Evolutionary conservation across 2,113 vertebrate genomes (phyloP).

Genomic region (Equus przewalskii): DNA sequence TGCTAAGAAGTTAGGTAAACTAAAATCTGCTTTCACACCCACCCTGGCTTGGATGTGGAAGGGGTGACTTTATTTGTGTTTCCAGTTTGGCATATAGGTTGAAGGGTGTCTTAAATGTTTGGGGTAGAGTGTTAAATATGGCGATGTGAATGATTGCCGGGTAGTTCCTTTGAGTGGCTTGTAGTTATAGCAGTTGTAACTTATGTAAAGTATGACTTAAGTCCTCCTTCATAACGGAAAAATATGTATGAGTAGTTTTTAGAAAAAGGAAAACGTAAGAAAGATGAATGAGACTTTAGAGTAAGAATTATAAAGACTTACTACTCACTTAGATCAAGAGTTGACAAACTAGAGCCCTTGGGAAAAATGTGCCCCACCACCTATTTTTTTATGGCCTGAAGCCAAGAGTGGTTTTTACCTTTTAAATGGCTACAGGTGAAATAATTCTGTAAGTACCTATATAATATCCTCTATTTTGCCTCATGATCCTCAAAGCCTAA

Average conservation of each 20-base stretch:
- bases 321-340: background rate
- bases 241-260: background rate
- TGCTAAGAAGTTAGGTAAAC: background rate
- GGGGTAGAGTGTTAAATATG: background rate
- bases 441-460: background rate
- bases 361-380: background rate
- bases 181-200: background rate
- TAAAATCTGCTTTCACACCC: background rate
- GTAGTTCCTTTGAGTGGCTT: background rate
- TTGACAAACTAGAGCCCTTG: background rate
- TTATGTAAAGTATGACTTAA: constrained; percentile 10
- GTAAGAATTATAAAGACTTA: background rate
- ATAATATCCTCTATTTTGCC: constrained; percentile 2
- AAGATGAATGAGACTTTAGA: constrained; percentile 19
- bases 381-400: background rate
- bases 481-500: constrained; percentile 11
- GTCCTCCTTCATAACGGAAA: background rate
- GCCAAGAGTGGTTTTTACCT: background rate
- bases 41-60: background rate
- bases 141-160: background rate
- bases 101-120: background rate
- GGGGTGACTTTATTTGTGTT: background rate
- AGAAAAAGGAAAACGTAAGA: constrained; percentile 47
- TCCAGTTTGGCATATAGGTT: background rate
- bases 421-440: constrained; percentile 25